A percentile compares a stretch with the other conserved stretches of the same genome.
phyloP scores from a whole-genome alignment of 2,888 invertebrate genomes.

The Himalopsyche tibetana region DNA sequence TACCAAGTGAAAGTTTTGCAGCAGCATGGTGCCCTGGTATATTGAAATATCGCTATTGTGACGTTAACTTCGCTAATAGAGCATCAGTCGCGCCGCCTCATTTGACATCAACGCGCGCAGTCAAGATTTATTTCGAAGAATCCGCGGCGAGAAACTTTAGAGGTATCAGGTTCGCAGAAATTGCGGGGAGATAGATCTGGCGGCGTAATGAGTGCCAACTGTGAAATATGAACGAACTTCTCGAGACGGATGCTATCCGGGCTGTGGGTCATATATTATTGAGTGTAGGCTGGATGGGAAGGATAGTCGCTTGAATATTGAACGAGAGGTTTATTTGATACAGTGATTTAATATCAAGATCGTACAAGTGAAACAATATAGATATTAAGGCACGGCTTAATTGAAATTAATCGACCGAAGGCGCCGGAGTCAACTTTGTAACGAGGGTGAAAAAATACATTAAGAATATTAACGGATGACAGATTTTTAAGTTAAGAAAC shows the following conservation, averaged over 20 bases:
- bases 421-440: neutral
- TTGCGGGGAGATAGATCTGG: constrained; percentile 16
- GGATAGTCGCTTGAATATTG: constrained; percentile 13
- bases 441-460: constrained; percentile 10
- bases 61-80: constrained; percentile 15
- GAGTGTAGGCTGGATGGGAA: constrained; percentile 16
- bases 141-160: constrained; percentile 28
- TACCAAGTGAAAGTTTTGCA: neutral
- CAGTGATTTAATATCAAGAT: constrained; percentile 8
- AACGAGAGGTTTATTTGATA: neutral
- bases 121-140: constrained; percentile 28
- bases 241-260: constrained; percentile 40
- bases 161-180: constrained; percentile 38
- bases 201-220: constrained; percentile 41
- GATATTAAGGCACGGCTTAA: neutral
- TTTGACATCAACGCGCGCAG: constrained; percentile 30
- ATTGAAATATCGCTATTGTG: constrained; percentile 10
- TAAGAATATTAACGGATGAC: constrained; percentile 24
- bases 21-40: constrained; percentile 1
- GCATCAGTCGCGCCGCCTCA: constrained; percentile 16
- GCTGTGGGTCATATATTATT: constrained; percentile 35
- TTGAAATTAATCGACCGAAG: constrained; percentile 19
- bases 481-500: constrained; percentile 1
- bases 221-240: constrained; percentile 43
- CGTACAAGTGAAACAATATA: neutral